These are phyloP conservation scores for Marmota flaviventris DNA, from an alignment of 2,113 vertebrate genomes.

Conservation along the genomic window DNA sequence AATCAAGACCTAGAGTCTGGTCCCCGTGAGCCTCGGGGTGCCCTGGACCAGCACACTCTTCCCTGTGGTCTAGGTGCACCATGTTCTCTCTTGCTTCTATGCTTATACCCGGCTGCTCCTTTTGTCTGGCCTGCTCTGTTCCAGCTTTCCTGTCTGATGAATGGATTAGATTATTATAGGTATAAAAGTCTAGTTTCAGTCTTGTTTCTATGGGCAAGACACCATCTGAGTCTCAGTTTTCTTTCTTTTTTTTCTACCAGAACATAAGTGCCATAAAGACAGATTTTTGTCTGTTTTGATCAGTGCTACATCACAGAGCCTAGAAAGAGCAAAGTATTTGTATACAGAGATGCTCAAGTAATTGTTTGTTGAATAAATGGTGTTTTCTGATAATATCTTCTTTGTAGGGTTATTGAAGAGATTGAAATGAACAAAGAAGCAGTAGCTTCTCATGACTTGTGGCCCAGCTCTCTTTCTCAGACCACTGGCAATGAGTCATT, in stretches of 20 bases:
- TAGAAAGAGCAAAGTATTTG: neutral
- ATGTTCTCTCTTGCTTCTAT: neutral
- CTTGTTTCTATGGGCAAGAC: constrained; percentile 33
- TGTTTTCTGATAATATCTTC: constrained; percentile 29
- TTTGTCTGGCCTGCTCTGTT: neutral
- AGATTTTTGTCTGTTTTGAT: constrained; percentile 49
- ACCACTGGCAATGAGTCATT: neutral
- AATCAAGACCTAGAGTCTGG: neutral
- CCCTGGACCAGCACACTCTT: neutral
- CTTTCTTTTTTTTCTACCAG: neutral
- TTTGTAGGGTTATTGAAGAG: neutral
- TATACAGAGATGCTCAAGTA: neutral
- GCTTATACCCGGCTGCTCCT: neutral
- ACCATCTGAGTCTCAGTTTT: constrained; percentile 14
- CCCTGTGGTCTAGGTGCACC: neutral
- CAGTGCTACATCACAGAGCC: neutral
- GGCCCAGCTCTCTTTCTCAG: neutral
- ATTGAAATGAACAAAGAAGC: neutral
- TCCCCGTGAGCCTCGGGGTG: neutral
- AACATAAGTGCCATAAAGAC: neutral
- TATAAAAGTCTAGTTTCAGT: constrained; percentile 20
- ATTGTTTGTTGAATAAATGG: neutral
- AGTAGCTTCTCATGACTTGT: neutral
- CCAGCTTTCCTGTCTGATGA: neutral
- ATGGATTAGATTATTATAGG: neutral